Evolutionary conservation across 2,797 vertebrate genomes (phyloP).

Genomic region (Acanthornis magna): DNA sequence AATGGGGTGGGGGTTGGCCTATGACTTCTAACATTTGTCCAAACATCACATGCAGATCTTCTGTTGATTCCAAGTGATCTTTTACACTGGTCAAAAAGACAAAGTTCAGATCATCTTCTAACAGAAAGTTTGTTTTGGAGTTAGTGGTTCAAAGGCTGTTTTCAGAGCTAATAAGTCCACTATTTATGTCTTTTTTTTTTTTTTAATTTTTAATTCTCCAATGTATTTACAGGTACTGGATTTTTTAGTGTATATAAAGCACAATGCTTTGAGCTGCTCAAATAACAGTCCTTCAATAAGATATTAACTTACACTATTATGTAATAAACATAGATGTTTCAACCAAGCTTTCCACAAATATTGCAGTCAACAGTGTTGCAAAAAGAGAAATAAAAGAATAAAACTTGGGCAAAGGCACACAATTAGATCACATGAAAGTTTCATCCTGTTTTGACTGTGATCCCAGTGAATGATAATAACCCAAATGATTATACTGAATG

Average conservation of each 20-base stretch:
- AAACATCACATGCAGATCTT: slow-evolving; percentile 8
- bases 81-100: background rate
- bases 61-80: background rate
- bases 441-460: background rate
- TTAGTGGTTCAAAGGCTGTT: background rate
- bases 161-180: background rate
- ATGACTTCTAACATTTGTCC: background rate
- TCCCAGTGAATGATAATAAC: background rate
- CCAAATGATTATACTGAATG: background rate
- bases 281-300: background rate
- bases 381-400: background rate
- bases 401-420: background rate
- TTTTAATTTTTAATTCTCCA: background rate
- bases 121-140: slow-evolving; percentile 26
- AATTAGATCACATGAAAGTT: background rate
- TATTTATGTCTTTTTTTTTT: background rate
- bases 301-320: background rate
- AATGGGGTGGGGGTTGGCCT: background rate
- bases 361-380: background rate
- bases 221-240: background rate
- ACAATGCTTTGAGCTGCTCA: background rate
- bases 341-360: background rate
- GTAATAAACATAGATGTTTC: background rate
- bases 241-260: background rate
- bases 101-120: slow-evolving; percentile 29